These are phyloP conservation scores for Globodera ellingtonae DNA, from an alignment of 1,140 invertebrate species.

Conservation along the genomic window DNA sequence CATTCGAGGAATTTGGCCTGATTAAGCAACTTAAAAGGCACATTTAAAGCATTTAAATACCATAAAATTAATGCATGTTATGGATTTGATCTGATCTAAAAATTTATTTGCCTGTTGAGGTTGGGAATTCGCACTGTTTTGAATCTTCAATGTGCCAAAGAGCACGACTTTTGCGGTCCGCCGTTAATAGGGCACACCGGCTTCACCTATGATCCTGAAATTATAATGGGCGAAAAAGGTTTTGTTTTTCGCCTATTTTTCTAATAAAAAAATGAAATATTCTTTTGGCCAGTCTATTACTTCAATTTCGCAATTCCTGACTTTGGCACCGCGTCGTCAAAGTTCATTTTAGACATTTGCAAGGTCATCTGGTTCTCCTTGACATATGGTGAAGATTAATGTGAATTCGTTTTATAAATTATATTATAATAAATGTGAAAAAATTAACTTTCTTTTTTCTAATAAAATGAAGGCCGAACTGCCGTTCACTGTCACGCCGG, in stretches of 20 bases:
- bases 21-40: constrained; percentile 48
- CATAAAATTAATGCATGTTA: background rate
- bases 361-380: constrained; percentile 53
- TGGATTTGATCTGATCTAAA: background rate
- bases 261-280: background rate
- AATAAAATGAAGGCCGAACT: constrained; percentile 32
- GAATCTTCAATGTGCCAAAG: constrained; percentile 47
- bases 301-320: constrained; percentile 57
- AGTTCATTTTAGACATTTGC: constrained; percentile 45
- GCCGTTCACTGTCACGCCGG: constrained; percentile 55
- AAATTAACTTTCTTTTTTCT: background rate
- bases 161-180: constrained; percentile 53
- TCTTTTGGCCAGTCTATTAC: constrained; percentile 44
- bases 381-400: constrained; percentile 30
- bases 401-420: no score
- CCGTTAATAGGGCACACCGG: constrained; percentile 39
- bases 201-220: constrained; percentile 54
- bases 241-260: background rate
- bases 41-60: background rate
- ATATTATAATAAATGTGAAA: background rate
- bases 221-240: constrained; percentile 51
- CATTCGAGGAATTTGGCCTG: constrained; percentile 45
- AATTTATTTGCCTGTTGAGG: constrained; percentile 6
- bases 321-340: constrained; percentile 35
- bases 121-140: constrained; percentile 40